phyloP scores from a whole-genome alignment of 2,888 invertebrate species.

The Diarsia brunnea region DNA sequence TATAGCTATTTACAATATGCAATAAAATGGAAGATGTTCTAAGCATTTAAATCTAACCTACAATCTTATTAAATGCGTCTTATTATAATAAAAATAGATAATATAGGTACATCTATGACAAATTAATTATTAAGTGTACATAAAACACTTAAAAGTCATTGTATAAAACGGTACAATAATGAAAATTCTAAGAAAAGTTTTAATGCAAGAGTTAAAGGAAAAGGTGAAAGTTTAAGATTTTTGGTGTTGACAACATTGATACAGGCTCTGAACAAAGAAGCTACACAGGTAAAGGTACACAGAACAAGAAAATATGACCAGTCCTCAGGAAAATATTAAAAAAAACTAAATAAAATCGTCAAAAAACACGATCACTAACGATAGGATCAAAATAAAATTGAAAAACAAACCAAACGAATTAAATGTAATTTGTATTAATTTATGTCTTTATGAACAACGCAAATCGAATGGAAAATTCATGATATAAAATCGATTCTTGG shows the following conservation, averaged over 20 bases:
- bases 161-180: slow-evolving; percentile 33
- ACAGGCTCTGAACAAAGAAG: slow-evolving; percentile 13
- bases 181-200: slow-evolving; percentile 3
- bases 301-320: slow-evolving; percentile 5
- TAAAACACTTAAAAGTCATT: slow-evolving; percentile 34
- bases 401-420: slow-evolving; percentile 20
- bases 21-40: slow-evolving; percentile 65
- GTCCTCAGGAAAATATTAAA: not conserved
- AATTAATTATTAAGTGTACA: slow-evolving; percentile 41
- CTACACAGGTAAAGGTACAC: slow-evolving; percentile 17
- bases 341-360: slow-evolving; percentile 6
- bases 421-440: slow-evolving; percentile 23
- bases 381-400: not conserved
- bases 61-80: slow-evolving; percentile 63
- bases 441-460: slow-evolving; percentile 9
- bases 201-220: slow-evolving; percentile 11
- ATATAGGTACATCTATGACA: slow-evolving; percentile 48
- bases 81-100: slow-evolving; percentile 54
- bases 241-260: slow-evolving; percentile 53
- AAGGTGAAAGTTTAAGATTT: slow-evolving; percentile 29
- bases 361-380: slow-evolving; percentile 16
- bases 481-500: slow-evolving; percentile 40
- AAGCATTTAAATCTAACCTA: slow-evolving; percentile 59
- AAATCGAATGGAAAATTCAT: slow-evolving; percentile 24
- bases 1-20: slow-evolving; percentile 68